Evolutionary conservation across 2,113 vertebrate genomes (phyloP).

Genomic region (Bolborhynchus lineola): DNA sequence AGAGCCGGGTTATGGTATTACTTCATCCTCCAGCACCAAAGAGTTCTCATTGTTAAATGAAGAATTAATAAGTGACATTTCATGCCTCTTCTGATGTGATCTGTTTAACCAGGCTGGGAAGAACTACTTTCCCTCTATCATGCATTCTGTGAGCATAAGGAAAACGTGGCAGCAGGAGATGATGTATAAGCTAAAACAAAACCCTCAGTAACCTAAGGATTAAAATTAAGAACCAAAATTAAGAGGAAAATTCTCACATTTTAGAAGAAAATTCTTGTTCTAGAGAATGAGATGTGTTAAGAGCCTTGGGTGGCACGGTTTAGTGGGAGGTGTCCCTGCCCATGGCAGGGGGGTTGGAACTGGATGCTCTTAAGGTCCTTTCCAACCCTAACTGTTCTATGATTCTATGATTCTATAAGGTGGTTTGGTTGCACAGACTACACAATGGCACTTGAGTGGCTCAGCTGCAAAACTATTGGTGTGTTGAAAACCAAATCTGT

Average conservation of each 20-base stretch:
- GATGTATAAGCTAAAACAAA: not conserved
- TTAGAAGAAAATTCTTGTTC: not conserved
- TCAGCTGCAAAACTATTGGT: not conserved
- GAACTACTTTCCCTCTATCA: not conserved
- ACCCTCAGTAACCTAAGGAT: not conserved
- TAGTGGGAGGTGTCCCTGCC: too few relatives aligned
- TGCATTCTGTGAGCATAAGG: not conserved
- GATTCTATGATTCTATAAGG: not conserved
- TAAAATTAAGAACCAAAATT: not conserved
- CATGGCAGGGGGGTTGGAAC: too few relatives aligned
- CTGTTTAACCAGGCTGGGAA: not conserved
- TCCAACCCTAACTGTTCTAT: too few relatives aligned
- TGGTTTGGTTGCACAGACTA: not conserved
- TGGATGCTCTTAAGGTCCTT: too few relatives aligned
- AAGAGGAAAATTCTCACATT: not conserved
- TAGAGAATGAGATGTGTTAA: not conserved
- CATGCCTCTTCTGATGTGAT: not conserved
- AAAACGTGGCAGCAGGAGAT: not conserved
- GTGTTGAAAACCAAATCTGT: not conserved
- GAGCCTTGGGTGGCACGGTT: too few relatives aligned
- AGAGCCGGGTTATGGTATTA: not conserved
- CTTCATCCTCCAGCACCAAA: not conserved
- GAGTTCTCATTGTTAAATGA: not conserved
- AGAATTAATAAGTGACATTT: not conserved
- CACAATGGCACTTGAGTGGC: not conserved